These are phyloP conservation scores for Latrodectus geometricus DNA, from an alignment of 1,140 invertebrate genomes.

Conservation along the genomic window DNA sequence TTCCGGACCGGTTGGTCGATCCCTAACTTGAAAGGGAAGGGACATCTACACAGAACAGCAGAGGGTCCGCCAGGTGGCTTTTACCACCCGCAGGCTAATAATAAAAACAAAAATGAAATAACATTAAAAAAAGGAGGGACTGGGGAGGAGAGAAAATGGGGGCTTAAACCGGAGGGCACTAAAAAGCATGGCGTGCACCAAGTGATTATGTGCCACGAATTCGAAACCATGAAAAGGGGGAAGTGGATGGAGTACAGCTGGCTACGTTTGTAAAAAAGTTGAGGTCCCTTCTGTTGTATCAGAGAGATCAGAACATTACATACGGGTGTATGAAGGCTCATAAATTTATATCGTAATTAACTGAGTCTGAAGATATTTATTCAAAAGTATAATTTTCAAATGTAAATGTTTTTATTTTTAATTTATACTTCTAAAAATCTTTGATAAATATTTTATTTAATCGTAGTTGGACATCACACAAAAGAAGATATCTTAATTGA, in stretches of 20 bases:
- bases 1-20: slow-evolving; percentile 17
- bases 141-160: background rate
- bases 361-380: too few relatives aligned
- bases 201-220: slow-evolving; percentile 32
- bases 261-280: background rate
- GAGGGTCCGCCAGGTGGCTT: slow-evolving; percentile 35
- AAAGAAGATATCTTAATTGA: too few relatives aligned
- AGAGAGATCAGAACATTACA: too few relatives aligned
- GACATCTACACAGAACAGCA: slow-evolving; percentile 8
- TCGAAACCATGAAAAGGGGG: slow-evolving; percentile 16
- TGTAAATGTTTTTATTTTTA: too few relatives aligned
- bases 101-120: slow-evolving; percentile 24
- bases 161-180: background rate
- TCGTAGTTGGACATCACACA: too few relatives aligned
- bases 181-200: slow-evolving; percentile 5
- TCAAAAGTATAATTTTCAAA: too few relatives aligned
- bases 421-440: too few relatives aligned
- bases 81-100: slow-evolving; percentile 6
- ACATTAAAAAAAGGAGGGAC: slow-evolving; percentile 9
- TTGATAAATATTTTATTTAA: too few relatives aligned
- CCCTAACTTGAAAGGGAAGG: background rate
- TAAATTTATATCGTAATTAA: too few relatives aligned
- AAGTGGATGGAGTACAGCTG: slow-evolving; percentile 24
- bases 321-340: too few relatives aligned
- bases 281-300: background rate